phyloP scores from a whole-genome alignment of 2,888 invertebrate species.

The Apotomis turbidana region DNA sequence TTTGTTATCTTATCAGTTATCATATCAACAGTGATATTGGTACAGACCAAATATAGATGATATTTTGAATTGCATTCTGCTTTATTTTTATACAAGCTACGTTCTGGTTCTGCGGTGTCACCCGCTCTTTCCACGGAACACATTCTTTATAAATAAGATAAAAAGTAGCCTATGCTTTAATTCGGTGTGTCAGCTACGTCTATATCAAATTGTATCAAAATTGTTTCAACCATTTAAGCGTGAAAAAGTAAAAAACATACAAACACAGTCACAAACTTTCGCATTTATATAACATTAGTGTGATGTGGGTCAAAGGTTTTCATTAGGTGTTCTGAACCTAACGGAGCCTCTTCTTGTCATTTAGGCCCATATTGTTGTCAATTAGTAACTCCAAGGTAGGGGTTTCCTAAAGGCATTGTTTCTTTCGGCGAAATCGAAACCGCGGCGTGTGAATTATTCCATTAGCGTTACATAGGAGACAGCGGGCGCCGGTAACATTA shows the following conservation, averaged over 20 bases:
- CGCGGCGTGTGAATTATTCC: conserved; percentile 39
- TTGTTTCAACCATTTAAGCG: no score
- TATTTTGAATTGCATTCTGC: conserved; percentile 1
- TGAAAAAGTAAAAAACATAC: no score
- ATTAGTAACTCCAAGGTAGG: conserved; percentile 10
- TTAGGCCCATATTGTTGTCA: not conserved
- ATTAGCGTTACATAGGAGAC: conserved; percentile 33
- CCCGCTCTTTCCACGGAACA: not conserved
- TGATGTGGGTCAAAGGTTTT: conserved; percentile 22
- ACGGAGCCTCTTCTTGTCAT: not conserved
- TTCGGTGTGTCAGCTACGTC: no score
- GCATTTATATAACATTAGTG: no score
- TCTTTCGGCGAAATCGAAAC: conserved; percentile 40
- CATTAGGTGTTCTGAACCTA: not conserved
- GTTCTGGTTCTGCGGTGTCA: not conserved
- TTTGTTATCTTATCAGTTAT: conserved; percentile 4
- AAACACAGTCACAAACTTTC: no score
- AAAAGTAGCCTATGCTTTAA: no score
- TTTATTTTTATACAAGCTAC: no score
- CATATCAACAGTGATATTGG: no score
- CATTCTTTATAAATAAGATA: no score
- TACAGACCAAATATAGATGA: no score
- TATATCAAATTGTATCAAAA: no score
- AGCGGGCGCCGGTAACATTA: conserved; percentile 28
- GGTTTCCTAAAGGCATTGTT: conserved; percentile 36